These are phyloP conservation scores for Ochotona princeps DNA, from an alignment of 2,113 vertebrate genomes.

Conservation along the genomic window DNA sequence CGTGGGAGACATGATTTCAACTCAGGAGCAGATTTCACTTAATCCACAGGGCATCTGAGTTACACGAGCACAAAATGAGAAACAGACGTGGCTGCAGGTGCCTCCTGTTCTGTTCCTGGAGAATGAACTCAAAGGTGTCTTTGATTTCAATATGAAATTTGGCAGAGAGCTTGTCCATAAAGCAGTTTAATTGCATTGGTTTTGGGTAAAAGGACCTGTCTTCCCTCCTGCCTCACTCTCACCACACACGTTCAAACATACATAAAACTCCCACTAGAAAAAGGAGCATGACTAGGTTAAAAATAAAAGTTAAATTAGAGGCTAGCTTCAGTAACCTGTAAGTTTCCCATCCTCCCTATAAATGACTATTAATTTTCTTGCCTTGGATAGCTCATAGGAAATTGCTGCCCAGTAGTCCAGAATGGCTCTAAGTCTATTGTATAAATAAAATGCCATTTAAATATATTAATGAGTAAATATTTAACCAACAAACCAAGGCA, in stretches of 20 bases:
- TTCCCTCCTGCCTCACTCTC: background rate
- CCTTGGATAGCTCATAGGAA: slow-evolving; percentile 31
- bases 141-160: slow-evolving; percentile 65
- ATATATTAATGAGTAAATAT: slow-evolving; percentile 71
- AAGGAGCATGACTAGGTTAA: slow-evolving; percentile 11
- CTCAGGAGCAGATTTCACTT: slow-evolving; percentile 71
- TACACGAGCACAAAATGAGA: slow-evolving; percentile 73
- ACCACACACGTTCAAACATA: slow-evolving; percentile 39
- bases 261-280: slow-evolving; percentile 56
- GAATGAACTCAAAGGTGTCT: slow-evolving; percentile 64
- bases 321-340: slow-evolving; percentile 8
- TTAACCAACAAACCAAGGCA: slow-evolving; percentile 12
- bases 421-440: slow-evolving; percentile 68
- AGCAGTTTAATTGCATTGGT: slow-evolving; percentile 60
- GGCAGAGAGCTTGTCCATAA: slow-evolving; percentile 62
- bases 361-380: slow-evolving; percentile 46
- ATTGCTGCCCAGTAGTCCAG: slow-evolving; percentile 12
- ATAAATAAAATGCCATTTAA: slow-evolving; percentile 69
- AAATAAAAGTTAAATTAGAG: slow-evolving; percentile 48
- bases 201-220: slow-evolving; percentile 66
- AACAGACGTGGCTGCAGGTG: slow-evolving; percentile 72
- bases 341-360: slow-evolving; percentile 45
- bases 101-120: slow-evolving; percentile 42
- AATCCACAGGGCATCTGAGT: slow-evolving; percentile 74
- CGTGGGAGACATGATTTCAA: slow-evolving; percentile 29